These are phyloP conservation scores for Hemibagrus guttatus DNA, from an alignment of 2,797 vertebrate species.

Conservation along the genomic window DNA sequence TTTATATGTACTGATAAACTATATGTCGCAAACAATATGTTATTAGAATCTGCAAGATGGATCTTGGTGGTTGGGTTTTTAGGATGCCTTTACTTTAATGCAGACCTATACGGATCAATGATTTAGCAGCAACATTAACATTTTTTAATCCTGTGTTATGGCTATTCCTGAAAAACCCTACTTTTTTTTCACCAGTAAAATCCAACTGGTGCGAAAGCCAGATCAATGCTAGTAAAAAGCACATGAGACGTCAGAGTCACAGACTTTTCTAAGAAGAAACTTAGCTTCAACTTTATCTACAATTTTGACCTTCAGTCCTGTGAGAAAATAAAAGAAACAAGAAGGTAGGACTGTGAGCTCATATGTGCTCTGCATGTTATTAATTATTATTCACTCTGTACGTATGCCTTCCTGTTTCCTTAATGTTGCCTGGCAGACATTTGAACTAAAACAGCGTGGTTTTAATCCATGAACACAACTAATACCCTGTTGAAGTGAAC, in stretches of 20 bases:
- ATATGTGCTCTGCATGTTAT: not conserved
- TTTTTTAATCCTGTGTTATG: not conserved
- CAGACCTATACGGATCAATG: not conserved
- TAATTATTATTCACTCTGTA: not conserved
- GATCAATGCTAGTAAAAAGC: too few species aligned
- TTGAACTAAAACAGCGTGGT: not conserved
- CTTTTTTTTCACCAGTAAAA: not conserved
- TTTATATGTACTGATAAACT: not conserved
- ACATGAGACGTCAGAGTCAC: too few species aligned
- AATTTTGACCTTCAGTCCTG: not conserved
- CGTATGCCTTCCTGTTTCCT: not conserved
- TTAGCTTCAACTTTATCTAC: not conserved
- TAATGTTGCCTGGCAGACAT: not conserved
- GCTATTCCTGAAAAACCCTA: not conserved
- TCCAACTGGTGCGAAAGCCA: not conserved
- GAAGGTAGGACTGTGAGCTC: not conserved
- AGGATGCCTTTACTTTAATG: not conserved
- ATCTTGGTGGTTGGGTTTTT: not conserved
- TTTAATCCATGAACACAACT: not conserved
- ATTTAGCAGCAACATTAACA: not conserved
- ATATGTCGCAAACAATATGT: not conserved
- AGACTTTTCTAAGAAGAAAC: not conserved
- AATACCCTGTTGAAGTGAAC: not conserved
- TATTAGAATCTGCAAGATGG: not conserved
- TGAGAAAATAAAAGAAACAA: not conserved